Evolutionary conservation across 2,113 vertebrate genomes (phyloP).

Genomic region (Megaceryle maxima): DNA sequence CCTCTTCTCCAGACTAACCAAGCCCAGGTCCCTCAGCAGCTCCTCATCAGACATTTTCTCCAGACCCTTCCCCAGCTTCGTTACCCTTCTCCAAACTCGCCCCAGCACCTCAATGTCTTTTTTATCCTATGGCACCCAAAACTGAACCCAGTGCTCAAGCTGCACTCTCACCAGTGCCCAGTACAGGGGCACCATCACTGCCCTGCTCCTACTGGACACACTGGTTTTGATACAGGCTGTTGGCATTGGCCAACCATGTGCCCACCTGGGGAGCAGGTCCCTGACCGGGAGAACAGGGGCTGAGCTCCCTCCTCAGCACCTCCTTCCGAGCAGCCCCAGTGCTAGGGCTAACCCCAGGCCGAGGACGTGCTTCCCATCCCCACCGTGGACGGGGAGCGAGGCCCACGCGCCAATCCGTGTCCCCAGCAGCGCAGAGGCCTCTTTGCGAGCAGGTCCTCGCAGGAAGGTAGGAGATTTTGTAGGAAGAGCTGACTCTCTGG

Average conservation of each 20-base stretch:
- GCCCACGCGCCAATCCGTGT: accelerated
- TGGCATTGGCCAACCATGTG: neutral
- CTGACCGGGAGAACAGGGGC: neutral
- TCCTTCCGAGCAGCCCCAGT: neutral
- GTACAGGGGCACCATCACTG: too few species aligned
- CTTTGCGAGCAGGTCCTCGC: accelerated
- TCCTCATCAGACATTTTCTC: too few species aligned
- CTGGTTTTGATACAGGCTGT: too few species aligned
- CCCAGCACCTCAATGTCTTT: too few species aligned
- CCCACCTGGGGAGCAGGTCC: neutral
- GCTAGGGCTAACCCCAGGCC: neutral
- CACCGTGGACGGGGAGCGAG: accelerated
- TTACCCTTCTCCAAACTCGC: too few species aligned
- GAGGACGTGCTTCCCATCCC: neutral
- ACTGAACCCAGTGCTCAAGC: too few species aligned
- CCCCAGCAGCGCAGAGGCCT: neutral
- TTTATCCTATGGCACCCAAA: too few species aligned
- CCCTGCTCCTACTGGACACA: too few species aligned
- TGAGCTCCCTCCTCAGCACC: neutral
- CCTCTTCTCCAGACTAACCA: too few species aligned
- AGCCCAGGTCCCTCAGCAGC: too few species aligned
- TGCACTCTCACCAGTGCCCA: too few species aligned
- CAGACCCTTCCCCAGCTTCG: too few species aligned
- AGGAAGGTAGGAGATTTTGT: accelerated
- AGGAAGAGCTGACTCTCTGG: neutral